Evolutionary conservation across 2,888 invertebrate genomes (phyloP).

Genomic region (Ashinkailepas kermadecensis): DNA sequence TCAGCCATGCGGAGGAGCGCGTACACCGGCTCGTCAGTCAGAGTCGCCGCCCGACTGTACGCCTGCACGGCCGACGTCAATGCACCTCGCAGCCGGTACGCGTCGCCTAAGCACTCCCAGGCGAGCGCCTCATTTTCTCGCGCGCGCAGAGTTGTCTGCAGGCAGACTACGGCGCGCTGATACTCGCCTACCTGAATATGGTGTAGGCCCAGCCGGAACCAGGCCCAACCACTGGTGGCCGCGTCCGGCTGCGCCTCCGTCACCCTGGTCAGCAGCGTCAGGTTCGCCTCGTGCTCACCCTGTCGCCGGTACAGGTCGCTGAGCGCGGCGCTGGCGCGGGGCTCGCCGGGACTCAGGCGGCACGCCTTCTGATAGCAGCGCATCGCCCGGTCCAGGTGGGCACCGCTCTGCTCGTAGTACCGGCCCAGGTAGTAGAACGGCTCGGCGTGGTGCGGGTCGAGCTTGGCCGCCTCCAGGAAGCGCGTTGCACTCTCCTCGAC

Average conservation of each 20-base stretch:
- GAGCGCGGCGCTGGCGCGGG: conserved; percentile 60
- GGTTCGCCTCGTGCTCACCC: conserved; percentile 49
- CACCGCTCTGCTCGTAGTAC: conserved; percentile 53
- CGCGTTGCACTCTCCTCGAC: not conserved
- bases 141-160: conserved; percentile 51
- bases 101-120: conserved; percentile 86
- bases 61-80: conserved; percentile 80
- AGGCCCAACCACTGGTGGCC: conserved; percentile 50
- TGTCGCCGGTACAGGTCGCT: conserved; percentile 65
- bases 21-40: conserved; percentile 39
- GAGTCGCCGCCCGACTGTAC: conserved; percentile 65
- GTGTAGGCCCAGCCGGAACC: conserved; percentile 74
- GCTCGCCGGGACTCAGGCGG: conserved; percentile 59
- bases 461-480: conserved; percentile 49
- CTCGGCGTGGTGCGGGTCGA: conserved; percentile 63
- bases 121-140: conserved; percentile 53
- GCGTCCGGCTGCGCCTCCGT: conserved; percentile 29
- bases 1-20: conserved; percentile 38
- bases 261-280: conserved; percentile 30
- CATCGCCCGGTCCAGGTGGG: conserved; percentile 62
- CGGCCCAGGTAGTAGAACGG: conserved; percentile 69
- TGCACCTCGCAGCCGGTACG: conserved; percentile 81
- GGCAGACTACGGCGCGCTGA: conserved; percentile 63
- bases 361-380: conserved; percentile 80
- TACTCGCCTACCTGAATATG: conserved; percentile 65